Evolutionary conservation across 2,888 invertebrate species (phyloP).

Genomic region (Trypoxylon attenuatum): DNA sequence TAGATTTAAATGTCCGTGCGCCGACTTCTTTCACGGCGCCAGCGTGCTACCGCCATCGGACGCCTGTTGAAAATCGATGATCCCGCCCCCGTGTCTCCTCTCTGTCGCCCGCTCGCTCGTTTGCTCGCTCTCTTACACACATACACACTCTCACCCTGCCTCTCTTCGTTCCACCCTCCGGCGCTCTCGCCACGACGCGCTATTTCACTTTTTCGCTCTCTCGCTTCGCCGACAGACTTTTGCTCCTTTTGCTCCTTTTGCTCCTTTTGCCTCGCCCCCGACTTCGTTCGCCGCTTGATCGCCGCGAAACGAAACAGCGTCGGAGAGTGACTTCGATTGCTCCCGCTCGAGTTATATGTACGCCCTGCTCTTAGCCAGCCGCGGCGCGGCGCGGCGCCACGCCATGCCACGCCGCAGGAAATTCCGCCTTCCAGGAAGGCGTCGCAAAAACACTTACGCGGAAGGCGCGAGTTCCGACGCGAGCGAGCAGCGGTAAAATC

Average conservation of each 20-base stretch:
- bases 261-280: constrained; percentile 21
- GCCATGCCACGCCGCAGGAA: constrained; percentile 3
- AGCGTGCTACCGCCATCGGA: constrained; percentile 39
- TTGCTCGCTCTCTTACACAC: neutral
- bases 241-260: neutral
- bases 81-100: too few relatives aligned
- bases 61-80: constrained; percentile 54
- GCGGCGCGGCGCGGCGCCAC: neutral
- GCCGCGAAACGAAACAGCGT: constrained; percentile 46
- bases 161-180: constrained; percentile 36
- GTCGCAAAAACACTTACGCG: too few relatives aligned
- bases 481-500: too few relatives aligned
- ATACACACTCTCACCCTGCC: neutral
- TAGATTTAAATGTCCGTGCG: constrained; percentile 64
- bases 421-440: constrained; percentile 9
- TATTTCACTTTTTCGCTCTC: constrained; percentile 5
- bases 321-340: constrained; percentile 47
- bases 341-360: constrained; percentile 26
- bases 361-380: constrained; percentile 15
- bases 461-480: too few relatives aligned
- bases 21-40: constrained; percentile 66
- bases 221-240: constrained; percentile 7
- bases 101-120: too few relatives aligned
- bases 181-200: constrained; percentile 55
- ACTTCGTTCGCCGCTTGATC: constrained; percentile 15